phyloP scores from a whole-genome alignment of 2,797 vertebrate species.

The Hipposideros larvatus region DNA sequence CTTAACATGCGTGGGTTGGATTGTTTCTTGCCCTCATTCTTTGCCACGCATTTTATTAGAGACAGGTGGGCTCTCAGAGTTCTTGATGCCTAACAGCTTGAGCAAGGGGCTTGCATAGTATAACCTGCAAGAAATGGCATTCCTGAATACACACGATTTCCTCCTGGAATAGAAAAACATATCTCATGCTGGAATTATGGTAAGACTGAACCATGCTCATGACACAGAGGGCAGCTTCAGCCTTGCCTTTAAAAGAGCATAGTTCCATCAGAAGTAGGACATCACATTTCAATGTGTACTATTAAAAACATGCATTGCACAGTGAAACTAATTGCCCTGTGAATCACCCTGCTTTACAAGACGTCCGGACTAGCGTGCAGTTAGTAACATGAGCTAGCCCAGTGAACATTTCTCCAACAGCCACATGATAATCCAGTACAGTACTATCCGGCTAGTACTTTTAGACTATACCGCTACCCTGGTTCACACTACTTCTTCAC shows the following conservation, averaged over 20 bases:
- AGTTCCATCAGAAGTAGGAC: slow-evolving; percentile 66
- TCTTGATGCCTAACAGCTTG: slow-evolving; percentile 41
- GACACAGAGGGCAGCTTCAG: slow-evolving; percentile 79
- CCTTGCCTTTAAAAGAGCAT: slow-evolving; percentile 55
- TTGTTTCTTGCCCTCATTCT: not conserved
- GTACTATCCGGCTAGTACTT: not conserved
- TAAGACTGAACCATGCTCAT: slow-evolving; percentile 49
- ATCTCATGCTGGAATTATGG: not conserved
- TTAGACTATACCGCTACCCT: not conserved
- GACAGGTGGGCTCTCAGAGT: slow-evolving; percentile 71
- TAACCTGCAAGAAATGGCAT: slow-evolving; percentile 21
- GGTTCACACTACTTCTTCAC: slow-evolving; percentile 2
- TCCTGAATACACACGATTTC: slow-evolving; percentile 44
- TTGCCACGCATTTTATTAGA: not conserved
- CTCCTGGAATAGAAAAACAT: slow-evolving; percentile 63
- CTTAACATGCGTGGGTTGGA: accelerated
- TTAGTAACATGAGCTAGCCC: not conserved
- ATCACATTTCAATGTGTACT: slow-evolving; percentile 36
- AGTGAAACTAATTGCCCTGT: slow-evolving; percentile 57
- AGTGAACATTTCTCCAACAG: not conserved
- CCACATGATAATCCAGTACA: not conserved
- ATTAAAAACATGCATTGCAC: slow-evolving; percentile 74
- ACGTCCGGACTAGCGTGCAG: slow-evolving; percentile 28
- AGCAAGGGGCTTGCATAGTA: slow-evolving; percentile 49
- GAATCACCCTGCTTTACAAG: not conserved